phyloP scores from a whole-genome alignment of 2,113 vertebrate species.

The Apteryx mantelli region DNA sequence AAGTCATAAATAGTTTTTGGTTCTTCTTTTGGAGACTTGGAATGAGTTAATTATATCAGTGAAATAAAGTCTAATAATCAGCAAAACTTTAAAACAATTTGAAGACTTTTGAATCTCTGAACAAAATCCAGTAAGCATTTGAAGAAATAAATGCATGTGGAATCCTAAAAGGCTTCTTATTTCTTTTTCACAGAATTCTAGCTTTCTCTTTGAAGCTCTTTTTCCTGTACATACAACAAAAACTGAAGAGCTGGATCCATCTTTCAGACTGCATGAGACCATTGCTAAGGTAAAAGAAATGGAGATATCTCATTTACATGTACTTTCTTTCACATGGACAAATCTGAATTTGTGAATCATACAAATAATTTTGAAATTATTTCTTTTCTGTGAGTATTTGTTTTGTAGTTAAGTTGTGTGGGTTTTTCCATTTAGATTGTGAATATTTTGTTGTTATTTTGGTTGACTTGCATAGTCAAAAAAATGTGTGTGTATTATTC shows the following conservation, averaged over 20 bases:
- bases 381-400: not conserved
- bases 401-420: not conserved
- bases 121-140: conserved; percentile 51
- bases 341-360: not conserved
- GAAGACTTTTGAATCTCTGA: conserved; percentile 55
- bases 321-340: not conserved
- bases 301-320: not conserved
- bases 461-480: not conserved
- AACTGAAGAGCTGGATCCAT: conserved; percentile 83
- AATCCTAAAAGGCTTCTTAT: conserved; percentile 47
- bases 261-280: conserved; percentile 87
- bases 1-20: not conserved
- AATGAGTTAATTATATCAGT: conserved; percentile 46
- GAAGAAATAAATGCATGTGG: conserved; percentile 43
- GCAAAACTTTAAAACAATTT: conserved; percentile 42
- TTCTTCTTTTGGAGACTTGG: not conserved
- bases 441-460: not conserved
- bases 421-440: not conserved
- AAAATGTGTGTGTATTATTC: not conserved
- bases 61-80: not conserved
- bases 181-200: conserved; percentile 79
- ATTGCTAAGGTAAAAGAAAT: conserved; percentile 87
- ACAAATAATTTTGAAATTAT: not conserved
- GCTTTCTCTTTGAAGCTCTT: conserved; percentile 87
- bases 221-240: conserved; percentile 73